Evolutionary conservation across 2,113 vertebrate species (phyloP).

Genomic region (Zonotrichia leucophrys): DNA sequence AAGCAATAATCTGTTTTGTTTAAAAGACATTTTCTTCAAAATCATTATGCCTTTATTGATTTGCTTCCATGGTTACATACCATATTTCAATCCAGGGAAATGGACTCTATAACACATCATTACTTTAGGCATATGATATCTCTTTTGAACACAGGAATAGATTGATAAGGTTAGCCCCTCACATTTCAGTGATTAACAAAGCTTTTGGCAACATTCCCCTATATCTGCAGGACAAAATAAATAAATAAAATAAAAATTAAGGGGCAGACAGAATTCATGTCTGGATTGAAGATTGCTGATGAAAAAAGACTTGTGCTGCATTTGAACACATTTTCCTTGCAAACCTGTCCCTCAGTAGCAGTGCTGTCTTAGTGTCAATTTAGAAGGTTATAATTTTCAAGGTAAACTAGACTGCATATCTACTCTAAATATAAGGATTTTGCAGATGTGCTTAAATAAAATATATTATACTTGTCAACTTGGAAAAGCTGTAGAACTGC

Average conservation of each 20-base stretch:
- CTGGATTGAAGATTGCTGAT: neutral
- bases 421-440: neutral
- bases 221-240: neutral
- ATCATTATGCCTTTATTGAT: slow-evolving; percentile 11
- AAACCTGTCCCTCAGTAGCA: neutral
- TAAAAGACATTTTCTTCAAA: slow-evolving; percentile 17
- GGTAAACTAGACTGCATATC: neutral
- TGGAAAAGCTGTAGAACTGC: neutral
- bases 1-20: slow-evolving; percentile 8
- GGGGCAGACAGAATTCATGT: neutral
- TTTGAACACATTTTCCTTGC: neutral
- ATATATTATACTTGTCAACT: neutral
- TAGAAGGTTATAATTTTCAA: neutral
- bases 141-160: neutral
- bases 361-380: neutral
- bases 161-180: neutral
- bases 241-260: neutral
- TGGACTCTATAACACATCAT: neutral
- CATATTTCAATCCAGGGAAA: slow-evolving; percentile 7
- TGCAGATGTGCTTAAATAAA: neutral
- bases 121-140: neutral
- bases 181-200: neutral
- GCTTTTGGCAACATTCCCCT: neutral
- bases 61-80: neutral
- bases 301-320: neutral